Percentiles rank a stretch among this genome's conserved stretches.
phyloP scores from a whole-genome alignment of 2,113 vertebrate species.

The Rhinichthys klamathensis region DNA sequence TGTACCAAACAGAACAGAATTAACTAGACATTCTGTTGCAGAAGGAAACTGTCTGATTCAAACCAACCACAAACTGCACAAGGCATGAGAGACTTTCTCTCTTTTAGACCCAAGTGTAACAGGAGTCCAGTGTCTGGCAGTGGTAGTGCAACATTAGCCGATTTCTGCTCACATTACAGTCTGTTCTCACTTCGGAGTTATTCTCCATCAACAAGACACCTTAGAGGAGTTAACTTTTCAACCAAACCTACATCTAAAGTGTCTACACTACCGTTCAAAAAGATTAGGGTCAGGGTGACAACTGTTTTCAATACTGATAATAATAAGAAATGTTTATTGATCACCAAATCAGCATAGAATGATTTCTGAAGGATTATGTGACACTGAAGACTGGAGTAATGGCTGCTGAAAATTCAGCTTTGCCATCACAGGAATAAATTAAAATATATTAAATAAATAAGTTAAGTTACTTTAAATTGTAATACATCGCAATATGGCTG shows the following conservation, averaged over 20 bases:
- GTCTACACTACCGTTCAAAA: neutral
- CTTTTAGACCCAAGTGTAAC: constrained; percentile 29
- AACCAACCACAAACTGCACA: constrained; percentile 9
- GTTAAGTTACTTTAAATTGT: no score
- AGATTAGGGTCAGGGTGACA: neutral
- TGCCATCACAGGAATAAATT: no score
- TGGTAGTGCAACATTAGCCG: neutral
- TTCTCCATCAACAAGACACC: neutral
- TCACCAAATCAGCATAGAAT: neutral
- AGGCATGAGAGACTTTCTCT: constrained; percentile 30
- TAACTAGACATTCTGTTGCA: neutral
- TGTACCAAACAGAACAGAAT: constrained; percentile 3
- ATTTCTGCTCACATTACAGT: constrained; percentile 49
- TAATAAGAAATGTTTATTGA: neutral
- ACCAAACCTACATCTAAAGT: neutral
- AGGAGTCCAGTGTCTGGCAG: constrained; percentile 21
- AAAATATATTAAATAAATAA: no score
- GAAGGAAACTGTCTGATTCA: neutral
- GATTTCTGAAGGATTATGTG: neutral
- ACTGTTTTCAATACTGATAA: neutral
- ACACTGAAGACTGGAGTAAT: neutral
- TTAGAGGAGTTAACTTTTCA: neutral
- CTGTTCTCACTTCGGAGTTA: constrained; percentile 17
- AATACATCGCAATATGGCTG: no score
- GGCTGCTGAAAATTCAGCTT: neutral